phyloP scores from a whole-genome alignment of 2,888 invertebrate species.

The Eustalomyia histrio region DNA sequence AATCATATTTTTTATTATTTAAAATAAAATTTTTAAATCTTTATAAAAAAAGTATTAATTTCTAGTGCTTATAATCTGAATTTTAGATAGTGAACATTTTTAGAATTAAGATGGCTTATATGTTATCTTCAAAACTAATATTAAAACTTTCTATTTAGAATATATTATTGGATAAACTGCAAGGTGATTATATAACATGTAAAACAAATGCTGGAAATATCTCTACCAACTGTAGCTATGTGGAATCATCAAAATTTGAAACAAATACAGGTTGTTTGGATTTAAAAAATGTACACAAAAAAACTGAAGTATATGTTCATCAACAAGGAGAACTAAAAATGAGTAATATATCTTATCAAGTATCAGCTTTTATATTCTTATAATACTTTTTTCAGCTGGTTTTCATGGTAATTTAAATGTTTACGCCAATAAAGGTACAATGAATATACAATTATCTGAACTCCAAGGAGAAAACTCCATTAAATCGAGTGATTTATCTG shows the following conservation, averaged over 20 bases:
- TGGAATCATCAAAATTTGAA: constrained; percentile 75
- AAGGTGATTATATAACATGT: constrained; percentile 74
- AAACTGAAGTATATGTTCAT: constrained; percentile 71
- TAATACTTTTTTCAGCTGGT: constrained; percentile 71
- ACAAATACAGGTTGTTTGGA: constrained; percentile 74
- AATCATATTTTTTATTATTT: too few relatives aligned
- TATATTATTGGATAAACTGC: constrained; percentile 75
- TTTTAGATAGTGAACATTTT: neutral
- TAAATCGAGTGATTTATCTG: constrained; percentile 70
- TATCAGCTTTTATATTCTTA: neutral
- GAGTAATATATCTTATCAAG: constrained; percentile 70
- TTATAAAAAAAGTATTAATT: too few relatives aligned
- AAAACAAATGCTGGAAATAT: constrained; percentile 74
- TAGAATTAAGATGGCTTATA: neutral
- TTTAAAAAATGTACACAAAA: constrained; percentile 77
- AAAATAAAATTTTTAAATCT: too few relatives aligned
- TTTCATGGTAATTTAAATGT: constrained; percentile 77
- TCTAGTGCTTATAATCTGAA: too few relatives aligned
- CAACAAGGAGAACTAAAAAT: constrained; percentile 75
- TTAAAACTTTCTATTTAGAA: constrained; percentile 68
- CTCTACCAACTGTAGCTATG: constrained; percentile 75
- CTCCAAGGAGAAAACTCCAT: constrained; percentile 74
- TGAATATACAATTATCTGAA: constrained; percentile 77
- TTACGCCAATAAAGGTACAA: constrained; percentile 72
- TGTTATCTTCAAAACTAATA: neutral